phyloP scores from a whole-genome alignment of 2,113 vertebrate species.

The Epinephelus lanceolatus region DNA sequence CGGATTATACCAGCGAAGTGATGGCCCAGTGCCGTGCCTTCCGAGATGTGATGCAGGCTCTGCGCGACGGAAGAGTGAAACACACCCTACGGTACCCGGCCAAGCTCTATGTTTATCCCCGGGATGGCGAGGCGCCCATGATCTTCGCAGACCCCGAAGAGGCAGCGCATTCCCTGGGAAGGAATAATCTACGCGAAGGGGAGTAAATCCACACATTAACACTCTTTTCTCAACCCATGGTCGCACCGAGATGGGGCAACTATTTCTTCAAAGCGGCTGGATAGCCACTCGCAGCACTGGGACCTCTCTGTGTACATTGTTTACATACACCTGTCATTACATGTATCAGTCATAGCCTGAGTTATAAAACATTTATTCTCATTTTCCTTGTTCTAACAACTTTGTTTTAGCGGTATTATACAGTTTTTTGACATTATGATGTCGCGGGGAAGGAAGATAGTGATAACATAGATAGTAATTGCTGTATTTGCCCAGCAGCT shows the following conservation, averaged over 20 bases:
- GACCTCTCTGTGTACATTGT: not conserved
- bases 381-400: no score
- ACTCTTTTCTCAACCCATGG: no score
- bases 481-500: no score
- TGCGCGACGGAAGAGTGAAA: not conserved
- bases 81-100: slow-evolving; percentile 7
- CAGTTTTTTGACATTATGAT: not conserved
- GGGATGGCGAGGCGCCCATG: not conserved
- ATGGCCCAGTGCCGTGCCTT: not conserved
- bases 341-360: no score
- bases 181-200: not conserved
- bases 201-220: not conserved
- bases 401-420: not conserved
- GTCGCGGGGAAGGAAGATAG: no score
- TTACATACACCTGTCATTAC: not conserved
- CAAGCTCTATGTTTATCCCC: slow-evolving; percentile 10
- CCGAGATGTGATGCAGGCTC: not conserved
- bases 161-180: not conserved
- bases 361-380: no score
- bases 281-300: not conserved
- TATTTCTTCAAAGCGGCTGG: not conserved
- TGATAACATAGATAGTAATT: no score
- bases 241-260: no score
- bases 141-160: not conserved
- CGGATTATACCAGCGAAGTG: no score